Base-by-base conservation (phyloP, 2,888 invertebrate species). In the Calameuta filiformis region DNA sequence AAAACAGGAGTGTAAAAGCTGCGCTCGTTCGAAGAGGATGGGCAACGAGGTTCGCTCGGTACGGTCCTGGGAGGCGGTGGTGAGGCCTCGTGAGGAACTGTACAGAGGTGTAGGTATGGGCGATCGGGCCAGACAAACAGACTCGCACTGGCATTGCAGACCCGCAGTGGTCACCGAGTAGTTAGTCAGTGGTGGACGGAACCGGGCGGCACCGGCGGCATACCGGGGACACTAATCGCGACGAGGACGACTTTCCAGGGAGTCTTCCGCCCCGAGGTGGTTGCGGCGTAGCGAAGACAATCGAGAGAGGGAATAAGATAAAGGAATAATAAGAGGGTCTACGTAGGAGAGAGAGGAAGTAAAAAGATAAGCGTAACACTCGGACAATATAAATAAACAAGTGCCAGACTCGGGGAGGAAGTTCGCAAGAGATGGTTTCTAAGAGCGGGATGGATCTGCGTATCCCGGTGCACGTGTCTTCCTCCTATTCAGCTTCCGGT, bases 61-160 rank as follows among this genome's bases (percentile, higher is more conserved):
- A 89, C 89, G 86, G 83, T 81, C 88, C 89, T 89, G 89, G 87
- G 87, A 89, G 89, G 89, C 89, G 89, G 87, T 89, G 88, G 88
- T 89, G 85, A 88, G 84, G 85, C 87, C 83, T 83, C 85, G 80
- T 82, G 86, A 77, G 77, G 75, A 77, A 69, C 75, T 77, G 76
- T 73, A 80, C 79, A 77, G 75, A 82, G 79, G 79, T 79, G 80
- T 80, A 76, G 78, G 79, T 83, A 80, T 76, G 76, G 77, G 77
- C 85, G 86, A 84, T 87, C 86, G 86, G 84, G 81, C 87, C 89
- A 88, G 88, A 87, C 89, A 88, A 88, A 88, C 89, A 87, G 89
- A 89, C 88, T 88, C 81, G 86, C 86, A 86, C 88, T 87, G 87
- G 87, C 85, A 87, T 87, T 88, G 87, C 87, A 85, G 85, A 85